Percentiles rank a stretch among this genome's conserved stretches.
Conservation (phyloP, 92 coral and sea anemone genomes). For the Porites evermanni region DNA sequence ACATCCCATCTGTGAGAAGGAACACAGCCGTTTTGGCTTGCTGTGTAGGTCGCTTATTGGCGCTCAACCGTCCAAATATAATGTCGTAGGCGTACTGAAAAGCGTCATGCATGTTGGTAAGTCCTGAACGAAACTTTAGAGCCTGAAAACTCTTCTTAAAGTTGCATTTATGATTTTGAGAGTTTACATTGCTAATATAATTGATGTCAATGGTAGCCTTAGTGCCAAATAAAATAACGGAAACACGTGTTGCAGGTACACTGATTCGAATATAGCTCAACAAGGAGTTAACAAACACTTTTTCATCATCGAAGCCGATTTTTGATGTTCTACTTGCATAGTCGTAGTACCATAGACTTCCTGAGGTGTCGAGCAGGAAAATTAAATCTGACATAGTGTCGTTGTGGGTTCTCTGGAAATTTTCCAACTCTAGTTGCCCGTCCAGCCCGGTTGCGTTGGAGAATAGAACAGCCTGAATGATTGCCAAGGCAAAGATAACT, state of each 20-base stretch:
- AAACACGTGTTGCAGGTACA: conserved; percentile 81
- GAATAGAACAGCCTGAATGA: background rate
- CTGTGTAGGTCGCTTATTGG: conserved; percentile 73
- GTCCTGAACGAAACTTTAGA: conserved; percentile 73
- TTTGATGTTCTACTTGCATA: conserved; percentile 40
- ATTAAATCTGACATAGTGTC: conserved; percentile 83
- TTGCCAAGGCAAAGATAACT: background rate
- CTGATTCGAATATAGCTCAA: conserved; percentile 81
- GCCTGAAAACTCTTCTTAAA: conserved; percentile 74
- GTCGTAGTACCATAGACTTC: conserved; percentile 74
- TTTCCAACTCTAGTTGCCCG: conserved; percentile 67
- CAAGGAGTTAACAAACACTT: conserved; percentile 85
- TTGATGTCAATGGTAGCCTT: conserved; percentile 85
- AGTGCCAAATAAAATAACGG: conserved; percentile 89
- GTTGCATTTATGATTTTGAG: conserved; percentile 90
- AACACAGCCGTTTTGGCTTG: conserved; percentile 87
- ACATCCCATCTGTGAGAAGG: conserved; percentile 90
- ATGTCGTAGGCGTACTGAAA: conserved; percentile 80
- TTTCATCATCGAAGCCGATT: conserved; percentile 93
- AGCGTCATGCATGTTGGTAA: conserved; percentile 93
- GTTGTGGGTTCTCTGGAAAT: conserved; percentile 86
- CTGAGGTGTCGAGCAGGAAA: conserved; percentile 92
- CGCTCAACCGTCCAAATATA: conserved; percentile 77
- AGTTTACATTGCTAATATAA: conserved; percentile 69
- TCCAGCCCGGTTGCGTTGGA: conserved; percentile 34